phyloP scores from a whole-genome alignment of 1,140 invertebrate species.

The Drosophila kikkawai region DNA sequence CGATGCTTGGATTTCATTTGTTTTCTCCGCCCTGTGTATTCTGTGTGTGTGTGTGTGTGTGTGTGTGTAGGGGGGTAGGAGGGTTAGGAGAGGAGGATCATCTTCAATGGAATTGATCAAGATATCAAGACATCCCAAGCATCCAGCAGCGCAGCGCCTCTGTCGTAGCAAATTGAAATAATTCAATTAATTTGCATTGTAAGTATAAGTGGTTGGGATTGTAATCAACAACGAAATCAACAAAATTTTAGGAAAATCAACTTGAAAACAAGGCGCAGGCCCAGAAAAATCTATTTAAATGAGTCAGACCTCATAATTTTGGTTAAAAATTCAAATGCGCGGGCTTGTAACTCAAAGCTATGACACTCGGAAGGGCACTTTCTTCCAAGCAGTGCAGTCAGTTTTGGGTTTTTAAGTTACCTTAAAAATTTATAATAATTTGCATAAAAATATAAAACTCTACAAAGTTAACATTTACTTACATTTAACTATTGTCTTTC shows the following conservation, averaged over 20 bases:
- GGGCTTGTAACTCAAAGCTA: not conserved
- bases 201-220: constrained; percentile 73
- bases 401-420: not conserved
- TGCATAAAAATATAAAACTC: too few relatives aligned
- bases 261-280: not conserved
- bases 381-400: not conserved
- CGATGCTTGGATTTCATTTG: constrained; percentile 22
- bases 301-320: constrained; percentile 7
- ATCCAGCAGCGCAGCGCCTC: not conserved
- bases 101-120: constrained; percentile 21
- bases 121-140: constrained; percentile 7
- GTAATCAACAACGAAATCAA: constrained; percentile 67
- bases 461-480: not conserved
- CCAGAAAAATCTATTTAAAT: constrained; percentile 15
- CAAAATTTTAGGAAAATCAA: constrained; percentile 7
- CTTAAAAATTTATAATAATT: not conserved
- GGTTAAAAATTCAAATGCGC: constrained; percentile 13
- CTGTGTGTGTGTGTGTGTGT: not conserved
- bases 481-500: not conserved
- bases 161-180: constrained; percentile 71
- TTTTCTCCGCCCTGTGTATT: constrained; percentile 10
- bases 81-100: not conserved
- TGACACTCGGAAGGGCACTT: not conserved
- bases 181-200: constrained; percentile 83
- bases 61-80: too few relatives aligned